Conservation (phyloP, 2,888 invertebrate genomes). For the Tenthredo notha region DNA sequence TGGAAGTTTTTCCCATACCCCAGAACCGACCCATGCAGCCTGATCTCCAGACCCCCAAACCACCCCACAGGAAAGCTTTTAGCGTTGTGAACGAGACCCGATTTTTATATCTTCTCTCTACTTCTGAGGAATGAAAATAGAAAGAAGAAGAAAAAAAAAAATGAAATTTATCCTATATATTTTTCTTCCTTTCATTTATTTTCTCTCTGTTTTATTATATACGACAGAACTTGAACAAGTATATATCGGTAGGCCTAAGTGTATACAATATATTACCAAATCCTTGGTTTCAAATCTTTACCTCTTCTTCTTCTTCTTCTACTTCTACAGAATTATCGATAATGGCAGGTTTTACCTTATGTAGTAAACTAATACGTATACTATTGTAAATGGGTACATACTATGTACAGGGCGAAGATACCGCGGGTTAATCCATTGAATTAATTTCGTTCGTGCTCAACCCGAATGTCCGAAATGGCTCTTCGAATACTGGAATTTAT, state of each 20-base stretch:
- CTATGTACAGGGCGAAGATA: conserved; percentile 18
- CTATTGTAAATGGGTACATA: conserved; percentile 2
- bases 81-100: conserved; percentile 54
- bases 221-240: neutral
- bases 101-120: conserved; percentile 59
- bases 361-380: neutral
- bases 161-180: neutral
- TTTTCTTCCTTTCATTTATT: neutral
- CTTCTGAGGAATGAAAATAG: conserved; percentile 41
- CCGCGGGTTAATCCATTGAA: conserved; percentile 40
- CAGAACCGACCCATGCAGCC: neutral
- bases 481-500: conserved; percentile 58
- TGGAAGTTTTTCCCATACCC: conserved; percentile 53
- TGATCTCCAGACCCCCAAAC: conserved; percentile 25
- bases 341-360: neutral
- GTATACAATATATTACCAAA: neutral
- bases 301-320: neutral
- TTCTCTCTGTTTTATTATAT: neutral
- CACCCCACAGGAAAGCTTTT: conserved; percentile 52
- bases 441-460: conserved; percentile 42
- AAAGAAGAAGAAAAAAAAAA: neutral
- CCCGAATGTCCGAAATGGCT: conserved; percentile 50
- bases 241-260: neutral
- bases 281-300: neutral
- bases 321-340: neutral